These are phyloP conservation scores for Odontomachus brunneus DNA, from an alignment of 1,140 invertebrate genomes.

Conservation along the genomic window DNA sequence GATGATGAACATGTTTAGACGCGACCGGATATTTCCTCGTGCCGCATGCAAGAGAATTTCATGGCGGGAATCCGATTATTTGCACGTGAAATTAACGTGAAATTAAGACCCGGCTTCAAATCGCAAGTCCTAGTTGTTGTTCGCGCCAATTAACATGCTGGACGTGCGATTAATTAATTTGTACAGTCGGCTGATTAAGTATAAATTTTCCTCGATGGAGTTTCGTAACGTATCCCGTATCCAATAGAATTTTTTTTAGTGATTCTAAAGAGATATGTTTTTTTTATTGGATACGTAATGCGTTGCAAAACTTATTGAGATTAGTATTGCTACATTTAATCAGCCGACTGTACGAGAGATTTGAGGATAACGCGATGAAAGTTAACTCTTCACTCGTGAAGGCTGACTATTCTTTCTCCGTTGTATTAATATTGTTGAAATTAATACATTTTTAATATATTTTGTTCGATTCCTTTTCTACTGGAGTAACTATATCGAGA, in stretches of 20 bases:
- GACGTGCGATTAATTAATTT: neutral
- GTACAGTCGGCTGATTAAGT: too few species aligned
- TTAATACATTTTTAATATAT: too few species aligned
- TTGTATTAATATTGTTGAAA: slow-evolving; percentile 2
- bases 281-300: too few species aligned
- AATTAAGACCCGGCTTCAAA: neutral
- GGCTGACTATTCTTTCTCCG: neutral
- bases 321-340: too few species aligned
- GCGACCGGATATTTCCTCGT: neutral
- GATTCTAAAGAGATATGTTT: too few species aligned
- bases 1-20: neutral
- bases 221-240: too few species aligned
- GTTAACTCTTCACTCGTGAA: neutral
- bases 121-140: neutral
- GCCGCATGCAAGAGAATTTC: neutral
- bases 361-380: neutral
- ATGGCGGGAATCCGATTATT: neutral
- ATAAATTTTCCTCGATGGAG: too few species aligned
- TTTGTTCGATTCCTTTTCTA: neutral
- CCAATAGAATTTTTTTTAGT: too few species aligned
- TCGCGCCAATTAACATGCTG: too few species aligned
- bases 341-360: neutral
- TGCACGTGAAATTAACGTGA: neutral
- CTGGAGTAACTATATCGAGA: neutral
- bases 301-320: too few species aligned